Conservation (phyloP, 2,113 vertebrate species). For the Cervus canadensis region DNA sequence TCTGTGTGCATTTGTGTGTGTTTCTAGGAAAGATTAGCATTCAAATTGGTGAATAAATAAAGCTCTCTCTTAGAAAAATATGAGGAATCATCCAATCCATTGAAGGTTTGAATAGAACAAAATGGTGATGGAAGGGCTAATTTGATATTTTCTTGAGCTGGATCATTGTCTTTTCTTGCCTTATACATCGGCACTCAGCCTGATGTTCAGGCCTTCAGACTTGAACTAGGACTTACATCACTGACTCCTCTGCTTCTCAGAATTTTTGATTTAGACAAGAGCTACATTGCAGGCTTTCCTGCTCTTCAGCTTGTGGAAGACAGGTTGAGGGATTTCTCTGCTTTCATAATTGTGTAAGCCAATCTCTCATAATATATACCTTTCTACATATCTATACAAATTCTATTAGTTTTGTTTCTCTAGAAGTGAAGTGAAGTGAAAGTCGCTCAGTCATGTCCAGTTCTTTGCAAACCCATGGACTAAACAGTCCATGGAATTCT, state of each 20-base stretch:
- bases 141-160: not conserved
- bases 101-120: not conserved
- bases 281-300: not conserved
- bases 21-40: not conserved
- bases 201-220: not conserved
- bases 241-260: not conserved
- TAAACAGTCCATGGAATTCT: not conserved
- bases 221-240: not conserved
- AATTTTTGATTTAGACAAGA: not conserved
- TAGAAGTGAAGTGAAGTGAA: not conserved
- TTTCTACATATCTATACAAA: not conserved
- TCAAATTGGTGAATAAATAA: not conserved
- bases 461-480: accelerated
- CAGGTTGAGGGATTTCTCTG: not conserved
- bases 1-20: not conserved
- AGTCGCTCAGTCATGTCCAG: not conserved
- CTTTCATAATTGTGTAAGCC: not conserved
- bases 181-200: not conserved
- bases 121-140: not conserved
- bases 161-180: not conserved
- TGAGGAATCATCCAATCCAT: not conserved
- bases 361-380: not conserved
- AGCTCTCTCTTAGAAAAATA: not conserved
- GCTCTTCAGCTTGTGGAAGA: not conserved
- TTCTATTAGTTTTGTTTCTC: not conserved